Conservation (phyloP, 1,140 invertebrate genomes). For the Ganaspis sp. region DNA sequence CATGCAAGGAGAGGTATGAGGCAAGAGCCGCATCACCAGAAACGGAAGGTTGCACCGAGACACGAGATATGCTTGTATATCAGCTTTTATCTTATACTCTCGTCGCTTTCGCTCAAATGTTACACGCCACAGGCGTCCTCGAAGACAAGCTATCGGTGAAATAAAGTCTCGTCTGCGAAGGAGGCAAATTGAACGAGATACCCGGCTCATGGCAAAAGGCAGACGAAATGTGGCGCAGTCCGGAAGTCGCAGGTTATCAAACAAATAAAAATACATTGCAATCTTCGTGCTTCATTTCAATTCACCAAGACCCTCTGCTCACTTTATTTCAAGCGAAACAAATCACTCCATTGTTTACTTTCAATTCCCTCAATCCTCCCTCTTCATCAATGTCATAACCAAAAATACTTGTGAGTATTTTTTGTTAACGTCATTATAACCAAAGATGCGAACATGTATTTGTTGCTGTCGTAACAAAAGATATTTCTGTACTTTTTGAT, state of each 20-base stretch:
- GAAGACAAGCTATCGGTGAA: neutral
- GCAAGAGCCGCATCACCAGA: conserved; percentile 37
- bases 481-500: no score
- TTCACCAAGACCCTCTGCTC: neutral
- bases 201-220: conserved; percentile 36
- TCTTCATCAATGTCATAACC: no score
- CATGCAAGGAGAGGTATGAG: conserved; percentile 33
- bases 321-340: neutral
- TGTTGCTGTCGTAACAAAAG: no score
- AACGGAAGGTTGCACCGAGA: conserved; percentile 41
- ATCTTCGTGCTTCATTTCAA: neutral
- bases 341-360: neutral
- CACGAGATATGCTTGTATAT: neutral
- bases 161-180: conserved; percentile 13
- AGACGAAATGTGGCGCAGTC: conserved; percentile 32
- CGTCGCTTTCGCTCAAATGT: conserved; percentile 22
- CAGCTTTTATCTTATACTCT: conserved; percentile 19
- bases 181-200: conserved; percentile 48
- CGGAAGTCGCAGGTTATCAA: conserved; percentile 22
- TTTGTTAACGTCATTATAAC: no score
- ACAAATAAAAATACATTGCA: neutral
- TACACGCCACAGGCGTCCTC: neutral
- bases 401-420: no score
- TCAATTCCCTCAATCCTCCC: no score
- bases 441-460: no score